Conservation (phyloP, 1,140 invertebrate species). For the Eueides isabella region DNA sequence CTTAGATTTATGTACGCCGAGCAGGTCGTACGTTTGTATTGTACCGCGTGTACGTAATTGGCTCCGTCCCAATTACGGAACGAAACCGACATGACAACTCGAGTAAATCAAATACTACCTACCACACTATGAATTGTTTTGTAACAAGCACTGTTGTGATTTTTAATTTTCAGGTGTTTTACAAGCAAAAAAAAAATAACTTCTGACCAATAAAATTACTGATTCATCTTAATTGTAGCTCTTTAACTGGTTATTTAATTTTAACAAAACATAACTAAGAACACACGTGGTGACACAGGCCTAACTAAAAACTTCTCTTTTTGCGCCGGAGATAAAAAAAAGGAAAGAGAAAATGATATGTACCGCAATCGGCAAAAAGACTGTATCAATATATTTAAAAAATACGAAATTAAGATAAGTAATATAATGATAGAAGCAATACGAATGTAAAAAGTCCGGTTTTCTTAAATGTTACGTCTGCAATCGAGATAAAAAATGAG, state of each 20-base stretch:
- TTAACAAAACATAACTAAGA: no score
- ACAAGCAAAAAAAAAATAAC: background rate
- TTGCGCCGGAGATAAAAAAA: no score
- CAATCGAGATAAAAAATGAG: background rate
- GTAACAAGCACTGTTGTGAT: conserved; percentile 11
- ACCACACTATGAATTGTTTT: conserved; percentile 24
- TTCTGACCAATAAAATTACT: no score
- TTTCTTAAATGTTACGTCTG: background rate
- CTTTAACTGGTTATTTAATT: no score
- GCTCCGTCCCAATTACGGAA: conserved; percentile 48
- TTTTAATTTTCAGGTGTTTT: background rate
- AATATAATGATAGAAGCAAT: background rate
- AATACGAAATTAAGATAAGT: background rate
- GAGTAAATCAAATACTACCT: conserved; percentile 27
- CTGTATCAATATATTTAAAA: background rate
- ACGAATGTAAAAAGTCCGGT: background rate
- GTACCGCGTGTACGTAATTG: conserved; percentile 50
- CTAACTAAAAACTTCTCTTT: no score
- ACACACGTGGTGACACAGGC: no score
- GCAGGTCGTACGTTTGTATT: conserved; percentile 51
- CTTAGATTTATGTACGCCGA: conserved; percentile 54
- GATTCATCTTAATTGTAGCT: no score
- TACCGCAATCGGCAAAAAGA: background rate
- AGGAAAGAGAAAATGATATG: no score
- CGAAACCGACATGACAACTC: conserved; percentile 39